Evolutionary conservation across 2,888 invertebrate genomes (phyloP), one percentile per base, ranked within the genome.

Genomic region (Metalampra italica): DNA sequence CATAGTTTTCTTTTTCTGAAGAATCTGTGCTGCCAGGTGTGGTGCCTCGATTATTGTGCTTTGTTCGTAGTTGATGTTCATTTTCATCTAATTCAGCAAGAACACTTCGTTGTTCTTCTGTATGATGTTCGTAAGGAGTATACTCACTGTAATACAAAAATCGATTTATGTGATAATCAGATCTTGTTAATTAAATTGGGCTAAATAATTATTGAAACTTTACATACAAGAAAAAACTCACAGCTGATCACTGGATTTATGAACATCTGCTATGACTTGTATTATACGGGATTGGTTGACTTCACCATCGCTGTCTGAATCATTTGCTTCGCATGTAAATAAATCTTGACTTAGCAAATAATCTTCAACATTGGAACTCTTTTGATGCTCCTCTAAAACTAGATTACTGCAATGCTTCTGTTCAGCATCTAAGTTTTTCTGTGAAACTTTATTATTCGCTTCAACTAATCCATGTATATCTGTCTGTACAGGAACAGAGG

Each of bases 1-100:
- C 80, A 53, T 66, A 74, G 58, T 89, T 89, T 64, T 89, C 88
- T 62, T 88, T 88, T 38, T 88, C 85, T 1, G 88, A 88, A 9
- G 88, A 89, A 59, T 87, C 78, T 1, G 77, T 79, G 57, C 87
- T 87, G 38, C 68, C 71, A 0, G 86, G 83, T 0, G 85, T 82
- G 8, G 55, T 47, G 0, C 78, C 75, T 34, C 85, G 72, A 5
- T 61, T 58, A n/a, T 57, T 57, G 8, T 68, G 68, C 29, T 65
- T 69, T 3, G 52, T 51, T 50, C 71, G 69, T 11, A 53, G 58
- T 12, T 50, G 49, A 49, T 69, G 62, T 30, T 74, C 59, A 29
- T 53, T 52, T 48, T 56, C 45, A 48, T 72, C 60, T 48, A 84
- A 43, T 55, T 77, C 64, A 42, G 61, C 58, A 3, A 87, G 62